phyloP scores from a whole-genome alignment of 1,140 invertebrate species.

The Scaptomyza montana region DNA sequence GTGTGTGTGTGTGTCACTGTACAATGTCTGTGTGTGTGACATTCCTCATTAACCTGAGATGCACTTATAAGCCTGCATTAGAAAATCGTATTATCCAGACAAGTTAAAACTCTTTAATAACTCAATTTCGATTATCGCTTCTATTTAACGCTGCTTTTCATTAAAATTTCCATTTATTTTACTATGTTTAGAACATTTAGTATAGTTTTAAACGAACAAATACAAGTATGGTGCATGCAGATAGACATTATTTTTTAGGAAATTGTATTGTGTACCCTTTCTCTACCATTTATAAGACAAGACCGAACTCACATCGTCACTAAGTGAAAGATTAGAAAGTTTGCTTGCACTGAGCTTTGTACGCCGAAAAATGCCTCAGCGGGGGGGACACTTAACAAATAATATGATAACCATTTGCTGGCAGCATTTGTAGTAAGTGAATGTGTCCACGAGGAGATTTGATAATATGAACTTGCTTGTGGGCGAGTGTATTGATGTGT shows the following conservation, averaged over 20 bases:
- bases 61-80: constrained; percentile 9
- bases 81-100: too few relatives aligned
- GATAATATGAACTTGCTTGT: constrained; percentile 17
- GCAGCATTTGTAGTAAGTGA: constrained; percentile 13
- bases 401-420: constrained; percentile 16
- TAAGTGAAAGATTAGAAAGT: too few relatives aligned
- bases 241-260: background rate
- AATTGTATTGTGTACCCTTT: background rate
- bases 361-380: too few relatives aligned
- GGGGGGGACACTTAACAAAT: too few relatives aligned
- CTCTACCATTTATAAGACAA: too few relatives aligned
- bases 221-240: background rate
- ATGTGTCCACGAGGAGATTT: constrained; percentile 9
- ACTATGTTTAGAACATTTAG: background rate
- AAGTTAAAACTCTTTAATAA: background rate
- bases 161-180: background rate
- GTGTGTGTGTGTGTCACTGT: constrained; percentile 28
- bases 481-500: constrained; percentile 15
- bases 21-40: constrained; percentile 20
- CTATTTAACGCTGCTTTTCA: too few relatives aligned
- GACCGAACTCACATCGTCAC: too few relatives aligned
- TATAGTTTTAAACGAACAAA: background rate
- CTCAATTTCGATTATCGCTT: background rate
- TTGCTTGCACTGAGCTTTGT: too few relatives aligned
- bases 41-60: constrained; percentile 54